Evolutionary conservation across 2,888 invertebrate genomes (phyloP), one percentile per base, ranked within the genome.

Genomic region (Axea sp.): DNA sequence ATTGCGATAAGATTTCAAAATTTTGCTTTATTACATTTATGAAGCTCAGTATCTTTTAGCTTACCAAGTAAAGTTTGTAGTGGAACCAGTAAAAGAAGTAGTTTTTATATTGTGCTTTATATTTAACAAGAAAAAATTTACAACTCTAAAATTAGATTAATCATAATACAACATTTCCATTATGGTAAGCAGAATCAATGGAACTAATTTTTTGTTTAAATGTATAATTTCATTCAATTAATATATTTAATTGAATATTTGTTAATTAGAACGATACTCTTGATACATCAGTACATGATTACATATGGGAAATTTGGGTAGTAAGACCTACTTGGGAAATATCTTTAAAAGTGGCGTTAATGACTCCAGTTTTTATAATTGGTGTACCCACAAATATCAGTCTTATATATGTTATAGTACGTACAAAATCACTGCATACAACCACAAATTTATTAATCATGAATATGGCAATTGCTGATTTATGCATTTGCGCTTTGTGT

Each of bases 381-480:
- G 95, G 94, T 1, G 88, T 94, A 19, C 88, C 92, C 71, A 91
- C 92, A 1, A 95, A 95, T 84, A 87, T 90, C 2, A 86, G 92
- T 1, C 90, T 95, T 14, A 87, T 95, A 6, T 88, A 90, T 74
- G 90, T 93, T 4, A 89, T 95, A 11, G 77, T 90, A 1, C 90
- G 89, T 72, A 91, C 92, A 83, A 90, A 90, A 31, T 89, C 92
- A 81, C 86, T 95, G 4, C 90, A 92, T 83, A 91, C 92, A 0
- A 91, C 93, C 0, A 93, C 93, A 7, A 94, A 95, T 86, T 88
- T 92, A 24, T 88, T 95, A 43, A 91, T 95, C 15, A 92, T 91
- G 30, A 95, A 94, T 80, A 91, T 95, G 91, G 94, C 94, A 0
- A 81, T 91, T 0, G 92, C 93, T 0, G 95, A 95, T 84, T 87